Evolutionary conservation across 2,113 vertebrate genomes (phyloP).

Genomic region (Anthoscopus minutus): DNA sequence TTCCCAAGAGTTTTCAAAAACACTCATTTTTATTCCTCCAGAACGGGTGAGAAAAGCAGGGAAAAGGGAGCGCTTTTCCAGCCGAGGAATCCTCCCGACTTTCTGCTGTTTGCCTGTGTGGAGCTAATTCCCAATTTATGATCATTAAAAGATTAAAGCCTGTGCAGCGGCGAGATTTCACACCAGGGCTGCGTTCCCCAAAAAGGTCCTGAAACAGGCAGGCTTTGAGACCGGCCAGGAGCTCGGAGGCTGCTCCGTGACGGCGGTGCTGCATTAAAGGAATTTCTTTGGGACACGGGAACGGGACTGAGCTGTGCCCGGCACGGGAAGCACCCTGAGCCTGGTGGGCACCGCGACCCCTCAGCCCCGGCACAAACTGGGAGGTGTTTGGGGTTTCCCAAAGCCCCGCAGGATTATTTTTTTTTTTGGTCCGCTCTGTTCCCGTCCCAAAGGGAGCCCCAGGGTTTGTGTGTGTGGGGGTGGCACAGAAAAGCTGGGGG

Average conservation of each 20-base stretch:
- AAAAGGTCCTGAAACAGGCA: neutral
- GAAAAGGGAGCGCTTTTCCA: neutral
- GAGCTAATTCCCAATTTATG: neutral
- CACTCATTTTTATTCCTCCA: neutral
- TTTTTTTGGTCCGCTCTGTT: neutral
- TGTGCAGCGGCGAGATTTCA: neutral
- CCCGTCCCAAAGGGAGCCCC: neutral
- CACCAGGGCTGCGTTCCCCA: rapidly evolving
- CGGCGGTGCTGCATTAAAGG: rapidly evolving
- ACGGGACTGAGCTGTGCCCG: neutral
- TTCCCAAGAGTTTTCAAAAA: rapidly evolving
- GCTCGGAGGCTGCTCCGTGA: neutral
- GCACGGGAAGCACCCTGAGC: no score
- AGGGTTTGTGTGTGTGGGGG: no score
- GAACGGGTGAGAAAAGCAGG: neutral
- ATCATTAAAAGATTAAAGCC: neutral
- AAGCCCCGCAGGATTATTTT: no score
- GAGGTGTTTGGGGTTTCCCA: neutral
- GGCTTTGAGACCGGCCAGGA: neutral
- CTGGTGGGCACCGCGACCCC: neutral
- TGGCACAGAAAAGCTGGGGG: neutral
- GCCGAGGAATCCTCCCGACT: neutral
- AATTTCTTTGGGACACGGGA: rapidly evolving
- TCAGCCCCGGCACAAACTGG: no score
- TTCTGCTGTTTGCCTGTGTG: rapidly evolving